These are phyloP conservation scores for Dinocampus coccinellae DNA, from an alignment of 2,888 invertebrate species.

Conservation along the genomic window DNA sequence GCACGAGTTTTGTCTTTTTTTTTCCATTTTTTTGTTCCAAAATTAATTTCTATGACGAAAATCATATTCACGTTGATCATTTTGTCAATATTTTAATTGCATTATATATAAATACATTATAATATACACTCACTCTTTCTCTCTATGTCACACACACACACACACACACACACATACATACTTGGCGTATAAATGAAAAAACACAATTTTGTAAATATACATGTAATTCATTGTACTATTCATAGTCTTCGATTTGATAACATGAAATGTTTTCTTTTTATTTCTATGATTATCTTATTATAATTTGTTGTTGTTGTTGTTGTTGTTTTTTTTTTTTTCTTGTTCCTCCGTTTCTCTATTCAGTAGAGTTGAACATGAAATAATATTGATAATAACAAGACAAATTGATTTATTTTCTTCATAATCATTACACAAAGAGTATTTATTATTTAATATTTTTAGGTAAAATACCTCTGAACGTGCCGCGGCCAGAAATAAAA, in stretches of 20 bases:
- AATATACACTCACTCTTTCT: slow-evolving; percentile 24
- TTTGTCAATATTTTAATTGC: no score
- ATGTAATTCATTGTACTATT: slow-evolving; percentile 18
- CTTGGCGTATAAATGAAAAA: no score
- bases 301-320: background rate
- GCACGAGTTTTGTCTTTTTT: slow-evolving; percentile 29
- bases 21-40: no score
- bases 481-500: slow-evolving; percentile 56
- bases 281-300: background rate
- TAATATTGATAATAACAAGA: background rate
- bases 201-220: slow-evolving; percentile 36
- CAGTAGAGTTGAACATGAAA: no score
- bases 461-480: slow-evolving; percentile 50
- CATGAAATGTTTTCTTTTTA: slow-evolving; percentile 10
- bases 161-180: no score
- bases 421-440: background rate
- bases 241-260: slow-evolving; percentile 31
- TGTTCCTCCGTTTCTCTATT: no score
- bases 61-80: slow-evolving; percentile 27
- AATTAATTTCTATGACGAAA: no score
- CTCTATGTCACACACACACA: no score
- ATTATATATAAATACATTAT: slow-evolving; percentile 21
- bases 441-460: slow-evolving; percentile 15
- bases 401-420: background rate
- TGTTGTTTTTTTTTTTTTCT: no score